Evolutionary conservation across 2,113 vertebrate species (phyloP).

Genomic region (Paramisgurnus dabryanus): DNA sequence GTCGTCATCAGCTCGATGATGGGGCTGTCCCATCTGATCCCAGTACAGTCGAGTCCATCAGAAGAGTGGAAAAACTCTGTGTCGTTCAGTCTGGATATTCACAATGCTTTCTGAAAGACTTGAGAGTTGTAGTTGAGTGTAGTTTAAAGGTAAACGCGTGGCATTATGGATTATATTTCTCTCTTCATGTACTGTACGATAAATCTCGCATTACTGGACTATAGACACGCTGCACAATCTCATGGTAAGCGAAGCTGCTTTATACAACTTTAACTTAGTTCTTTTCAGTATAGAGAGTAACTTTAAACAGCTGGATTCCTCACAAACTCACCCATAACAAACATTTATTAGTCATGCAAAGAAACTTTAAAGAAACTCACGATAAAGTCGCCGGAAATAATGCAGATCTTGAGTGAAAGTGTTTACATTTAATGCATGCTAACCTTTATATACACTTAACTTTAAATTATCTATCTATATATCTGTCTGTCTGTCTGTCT

Average conservation of each 20-base stretch:
- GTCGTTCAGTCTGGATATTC: conserved; percentile 62
- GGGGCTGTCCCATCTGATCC: conserved; percentile 69
- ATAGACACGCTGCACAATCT: conserved; percentile 66
- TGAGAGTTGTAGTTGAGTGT: conserved; percentile 45
- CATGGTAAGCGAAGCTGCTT: conserved; percentile 65
- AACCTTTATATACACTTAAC: too few species aligned
- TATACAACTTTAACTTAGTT: neutral
- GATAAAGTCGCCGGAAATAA: too few species aligned
- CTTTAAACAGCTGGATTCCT: too few species aligned
- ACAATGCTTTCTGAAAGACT: conserved; percentile 59
- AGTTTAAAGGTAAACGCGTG: conserved; percentile 61
- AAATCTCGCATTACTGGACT: conserved; percentile 66
- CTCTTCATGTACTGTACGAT: conserved; percentile 72
- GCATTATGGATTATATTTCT: conserved; percentile 75
- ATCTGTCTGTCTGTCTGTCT: neutral
- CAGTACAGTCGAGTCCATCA: conserved; percentile 73
- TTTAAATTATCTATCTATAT: neutral
- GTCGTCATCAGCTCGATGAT: conserved; percentile 76
- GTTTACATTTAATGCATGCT: too few species aligned
- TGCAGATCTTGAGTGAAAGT: too few species aligned
- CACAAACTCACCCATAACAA: neutral
- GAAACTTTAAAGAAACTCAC: neutral
- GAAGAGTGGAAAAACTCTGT: conserved; percentile 66
- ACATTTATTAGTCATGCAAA: neutral
- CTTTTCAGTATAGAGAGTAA: neutral